Base-by-base conservation (phyloP, 2,797 vertebrate genomes). In the Arnoldichthys spilopterus region DNA sequence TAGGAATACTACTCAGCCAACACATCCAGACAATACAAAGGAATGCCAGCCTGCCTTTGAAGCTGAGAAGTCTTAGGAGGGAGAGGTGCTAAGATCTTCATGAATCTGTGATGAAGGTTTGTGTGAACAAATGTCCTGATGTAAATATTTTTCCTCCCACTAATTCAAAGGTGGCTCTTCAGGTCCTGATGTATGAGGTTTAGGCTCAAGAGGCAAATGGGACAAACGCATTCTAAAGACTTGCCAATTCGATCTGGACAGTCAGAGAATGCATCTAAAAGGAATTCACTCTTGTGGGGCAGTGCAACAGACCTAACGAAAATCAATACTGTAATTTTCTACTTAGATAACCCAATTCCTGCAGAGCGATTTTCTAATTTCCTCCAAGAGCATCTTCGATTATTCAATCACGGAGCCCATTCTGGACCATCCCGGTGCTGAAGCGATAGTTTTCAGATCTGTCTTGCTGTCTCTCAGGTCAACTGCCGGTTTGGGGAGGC, bases 281-380 rank as follows among this genome's bases (percentile, higher is more conserved):
- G 85, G 51, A 91, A 89, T 92, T 88, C 84, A 74, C 84, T 87
- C 85, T 72, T 78, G 80, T 79, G 82, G 78, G 74, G 53, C 28
- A 22, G 78, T 81, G 74, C 15, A 77, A 77, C 62, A 20, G 81
- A 84, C 59, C 88, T 87, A 90, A 89, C 82, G 86, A 92, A 92
- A 94, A 94, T 94, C 93, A 93, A 95, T 93, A 92, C 79, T 89
- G 89, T 91, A 91, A 94, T 93, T 91, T 93, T 93, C 91, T 91
- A 88, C 91, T 89, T 87, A 91, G 89, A 92, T 90, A 91, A 90
- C 84, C 89, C 89, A 90, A 90, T 92, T 86, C 82, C 82, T 87
- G 63, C 75, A 84, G 89, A 91, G 89, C 81, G 89, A 92, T 90
- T 92, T 89, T 85, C 85, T 89, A 88, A 92, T 93, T 93, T 93